Base-by-base conservation (phyloP, 2,797 vertebrate genomes). In the Mallotus villosus region DNA sequence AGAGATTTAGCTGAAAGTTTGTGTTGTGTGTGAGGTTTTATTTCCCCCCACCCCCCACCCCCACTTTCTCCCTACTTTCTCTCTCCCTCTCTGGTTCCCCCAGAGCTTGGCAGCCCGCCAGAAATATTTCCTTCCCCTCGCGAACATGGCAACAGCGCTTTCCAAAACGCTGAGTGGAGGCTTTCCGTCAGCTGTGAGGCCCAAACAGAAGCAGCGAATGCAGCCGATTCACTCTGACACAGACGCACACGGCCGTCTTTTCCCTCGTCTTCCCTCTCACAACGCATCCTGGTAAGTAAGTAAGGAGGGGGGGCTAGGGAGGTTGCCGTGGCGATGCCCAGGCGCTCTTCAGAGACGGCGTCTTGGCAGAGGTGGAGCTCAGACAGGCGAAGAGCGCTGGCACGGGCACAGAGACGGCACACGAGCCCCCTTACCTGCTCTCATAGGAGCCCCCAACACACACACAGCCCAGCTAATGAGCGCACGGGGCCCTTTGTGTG, bases 401-500 rank as follows among this genome's bases (percentile, higher is more conserved):
- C 81, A 84, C 71, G 32, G 17, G 8, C 68, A 64, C 27, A 53
- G 25, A 70, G 69, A 71, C 22, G 21, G 62, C 19, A 64, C 24
- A 17, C 67, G 75, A 41, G 7, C n/a, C 27, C 55, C 1, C 37
- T 37, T 37, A 5, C 17, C 22, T 22, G 8, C 64, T 25, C 8
- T 27, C 34, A 60, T 37, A 64, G 66, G 63, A 68, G 51, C 63
- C 59, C 14, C 58, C 64, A 62, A 76, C 76, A 85, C 78, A 84
- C 85, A 58, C 70, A 62, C 67, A 63, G 69, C 46, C 51, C 63
- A 67, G 80, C 84, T 91, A 91, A 92, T 89, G 87, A 90, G 89
- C 78, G 4, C 73, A 41, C 4, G 81, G 76, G 86, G 84, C 71
- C 68, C 61, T 75, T 71, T 74, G 62, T 62, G 70, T 70, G 74